Base-by-base conservation (phyloP, 92 coral and sea anemone species). In the Palythoa caribaeorum region DNA sequence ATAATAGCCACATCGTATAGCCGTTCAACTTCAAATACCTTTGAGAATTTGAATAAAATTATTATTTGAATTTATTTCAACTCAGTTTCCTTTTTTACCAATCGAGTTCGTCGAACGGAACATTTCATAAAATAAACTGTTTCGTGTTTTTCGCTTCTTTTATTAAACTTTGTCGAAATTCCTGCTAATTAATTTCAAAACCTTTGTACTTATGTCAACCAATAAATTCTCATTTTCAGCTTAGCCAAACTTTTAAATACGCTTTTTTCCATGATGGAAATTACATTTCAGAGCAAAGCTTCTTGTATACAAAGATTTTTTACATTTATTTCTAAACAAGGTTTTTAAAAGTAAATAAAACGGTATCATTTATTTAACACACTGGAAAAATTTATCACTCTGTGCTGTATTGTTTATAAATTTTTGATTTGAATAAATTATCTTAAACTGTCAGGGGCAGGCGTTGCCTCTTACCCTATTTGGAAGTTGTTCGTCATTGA, bases 401-500 rank as follows among this genome's bases (percentile, higher is more conserved):
- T 79, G 11, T 79, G n/a, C 37, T 63, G 5, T 7, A 55, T 37
- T 14, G 55, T 50, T 12, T 12, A 10, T 77, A 53, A 54, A 52
- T 9, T 37, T 36, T 28, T 11, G 9, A 7, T 36, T 5, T 12
- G 16, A 81, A 81, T 81, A 21, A 65, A 81, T 81, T 81, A 66
- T 79, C 84, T 57, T 65, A 8, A 39, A 40, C 16, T 38, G 39
- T 79, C 44, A 65, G 73, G 62, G 86, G 86, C 60, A 57, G 86
- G 70, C 70, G 70, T 63, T 66, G 76, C 52, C 86, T 65, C 37
- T 9, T 20, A 65, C 86, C 86, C 9, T 81, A 81, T 81, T 81
- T 81, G 86, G 86, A 68, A 44, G 39, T 36, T 81, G 51, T 51
- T 68, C 86, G 86, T 81, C 86, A 80, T 65, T 8, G 71, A 4